Base-by-base conservation (phyloP, 2,888 invertebrate species). In the Xestia sexstrigata region DNA sequence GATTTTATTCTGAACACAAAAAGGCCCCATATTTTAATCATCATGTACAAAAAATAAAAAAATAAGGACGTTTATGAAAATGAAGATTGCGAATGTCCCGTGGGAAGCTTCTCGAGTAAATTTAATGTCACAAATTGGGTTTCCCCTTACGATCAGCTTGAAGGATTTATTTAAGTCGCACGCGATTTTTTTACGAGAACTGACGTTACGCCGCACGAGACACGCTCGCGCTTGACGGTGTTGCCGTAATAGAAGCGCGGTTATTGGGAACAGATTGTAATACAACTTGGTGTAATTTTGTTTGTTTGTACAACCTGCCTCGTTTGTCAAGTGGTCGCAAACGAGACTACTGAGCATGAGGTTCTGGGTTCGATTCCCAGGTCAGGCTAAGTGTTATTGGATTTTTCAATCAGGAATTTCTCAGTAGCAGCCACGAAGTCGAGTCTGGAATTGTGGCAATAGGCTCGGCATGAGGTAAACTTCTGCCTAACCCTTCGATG, bases 61-160 rank as follows among this genome's bases (percentile, higher is more conserved):
- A 87, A 71, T 65, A 65, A 65, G 42, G 17, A 66, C 74, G 65
- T 76, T 89, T 87, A 89, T 89, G 88, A 90, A 90, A 89, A 90
- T 90, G 89, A 88, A 88, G 81, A 86, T 84, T 79, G 80, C 84
- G 67, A 71, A 78, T 79, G 82, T 85, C 89, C 88, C 88, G 77
- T 75, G 84, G 85, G 87, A 79, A 85, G 71, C 55, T 78, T 78
- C 82, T 79, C 82, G 71, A 79, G 82, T 86, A 89, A 90, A 89
- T 89, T 89, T 89, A 88, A 89, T 90, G 90, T 89, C 88, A 82
- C 90, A 90, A 89, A 89, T 89, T 89, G 90, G 89, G 85, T 86
- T 86, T 88, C 90, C 88, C 86, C 86, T 90, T 90, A 85, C 87
- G 89, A 80, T 82, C 81, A 83, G 73, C 87, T 76, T 85, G 84